Evolutionary conservation across 2,888 invertebrate genomes (phyloP), one percentile per base, ranked within the genome.

Genomic region (Chesias legatella): DNA sequence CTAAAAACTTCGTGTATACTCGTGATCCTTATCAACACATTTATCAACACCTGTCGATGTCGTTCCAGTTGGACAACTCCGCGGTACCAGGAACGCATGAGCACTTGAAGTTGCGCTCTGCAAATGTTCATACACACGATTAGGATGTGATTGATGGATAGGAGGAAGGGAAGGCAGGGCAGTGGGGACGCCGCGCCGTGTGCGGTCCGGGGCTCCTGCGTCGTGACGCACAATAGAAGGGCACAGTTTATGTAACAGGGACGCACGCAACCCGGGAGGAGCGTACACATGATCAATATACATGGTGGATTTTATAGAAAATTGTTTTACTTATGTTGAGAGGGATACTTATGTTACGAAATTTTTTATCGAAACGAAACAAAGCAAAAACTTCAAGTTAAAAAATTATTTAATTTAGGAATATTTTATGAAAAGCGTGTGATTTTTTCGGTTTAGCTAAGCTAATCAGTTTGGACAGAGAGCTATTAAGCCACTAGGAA

Each of bases 41-140:
- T 26, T 35, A 31, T 35, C 39, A 27, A 9, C 31, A 35, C 31
- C 43, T 25, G 25, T 41, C 40, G 29, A 21, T 17, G 26, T 41
- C 23, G 35, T 29, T 32, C 35, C 21, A 44, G 22, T 40, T 45
- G 2, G 13, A 8, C 21, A 29, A 17, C 21, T 29, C 9, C 10
- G 30, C 37, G 28, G 44, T 47, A 51, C 44, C 47, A 51, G 44
- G 46, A 29, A 37, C 46, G 42, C 48, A 50, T 40, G 45, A 34
- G 55, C 53, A 45, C 29, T 32, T 51, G 43, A 48, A 51, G 45
- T 44, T 40, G 43, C 41, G 44, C 48, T 62, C 60, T 65, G 66
- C 64, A 62, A 67, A 64, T 63, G 70, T 64, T 75, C 58, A 73
- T 76, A 74, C 73, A 79, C 76, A 77, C 72, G 73, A 79, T 80